Evolutionary conservation across 2,888 invertebrate genomes (phyloP).

Genomic region (Cryptocephalus primarius): DNA sequence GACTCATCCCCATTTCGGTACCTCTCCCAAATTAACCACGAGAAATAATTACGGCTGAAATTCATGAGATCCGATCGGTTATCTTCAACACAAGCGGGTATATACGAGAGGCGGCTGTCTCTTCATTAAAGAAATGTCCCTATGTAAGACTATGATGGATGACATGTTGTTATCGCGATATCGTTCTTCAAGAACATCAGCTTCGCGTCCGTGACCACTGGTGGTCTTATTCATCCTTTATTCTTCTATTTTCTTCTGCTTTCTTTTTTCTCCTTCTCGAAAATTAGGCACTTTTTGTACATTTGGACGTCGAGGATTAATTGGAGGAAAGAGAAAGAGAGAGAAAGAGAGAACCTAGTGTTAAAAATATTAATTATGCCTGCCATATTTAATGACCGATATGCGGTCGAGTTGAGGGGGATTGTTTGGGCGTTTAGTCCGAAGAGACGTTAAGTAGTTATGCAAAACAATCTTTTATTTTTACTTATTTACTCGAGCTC

Average conservation of each 20-base stretch:
- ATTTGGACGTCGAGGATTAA: too few species aligned
- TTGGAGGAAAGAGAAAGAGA: too few species aligned
- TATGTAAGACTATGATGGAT: conserved; percentile 36
- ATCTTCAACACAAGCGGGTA: conserved; percentile 12
- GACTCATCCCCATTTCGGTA: too few species aligned
- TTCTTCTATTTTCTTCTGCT: neutral
- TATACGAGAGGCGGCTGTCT: conserved; percentile 31
- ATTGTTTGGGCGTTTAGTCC: neutral
- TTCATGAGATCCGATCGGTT: neutral
- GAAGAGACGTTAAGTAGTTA: too few species aligned
- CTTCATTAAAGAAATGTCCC: conserved; percentile 35
- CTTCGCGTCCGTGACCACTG: conserved; percentile 25
- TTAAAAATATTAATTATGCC: conserved; percentile 2
- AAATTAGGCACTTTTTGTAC: too few species aligned
- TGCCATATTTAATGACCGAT: neutral
- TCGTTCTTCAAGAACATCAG: conserved; percentile 28
- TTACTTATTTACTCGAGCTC: too few species aligned
- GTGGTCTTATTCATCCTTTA: conserved; percentile 18
- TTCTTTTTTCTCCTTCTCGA: neutral
- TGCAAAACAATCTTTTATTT: too few species aligned
- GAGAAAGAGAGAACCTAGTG: neutral
- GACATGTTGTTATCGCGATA: conserved; percentile 33
- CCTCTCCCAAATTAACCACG: too few species aligned
- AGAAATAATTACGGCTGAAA: too few species aligned
- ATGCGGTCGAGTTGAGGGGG: neutral